Percentiles rank a stretch among this genome's conserved stretches.
These are phyloP conservation scores for Lycaena phlaeas DNA, from an alignment of 2,888 invertebrate genomes.

Conservation along the genomic window DNA sequence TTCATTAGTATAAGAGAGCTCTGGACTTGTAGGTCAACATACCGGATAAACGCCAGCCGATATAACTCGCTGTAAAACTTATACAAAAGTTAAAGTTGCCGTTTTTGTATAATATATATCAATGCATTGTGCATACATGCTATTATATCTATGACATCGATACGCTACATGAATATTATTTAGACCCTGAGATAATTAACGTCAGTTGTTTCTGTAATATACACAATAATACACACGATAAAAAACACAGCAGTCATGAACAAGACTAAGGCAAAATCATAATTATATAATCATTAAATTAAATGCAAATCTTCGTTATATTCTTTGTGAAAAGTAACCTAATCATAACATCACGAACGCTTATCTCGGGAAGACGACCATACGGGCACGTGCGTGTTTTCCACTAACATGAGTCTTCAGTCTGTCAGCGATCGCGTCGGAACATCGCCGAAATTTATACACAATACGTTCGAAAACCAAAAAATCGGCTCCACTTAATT, in stretches of 20 bases:
- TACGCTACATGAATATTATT: not conserved
- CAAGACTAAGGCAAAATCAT: too few species aligned
- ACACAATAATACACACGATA: too few species aligned
- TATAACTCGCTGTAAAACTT: too few species aligned
- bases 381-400: slow-evolving; percentile 24
- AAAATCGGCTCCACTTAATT: slow-evolving; percentile 27
- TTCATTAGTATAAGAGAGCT: slow-evolving; percentile 9
- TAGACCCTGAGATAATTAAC: slow-evolving; percentile 6
- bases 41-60: slow-evolving; percentile 15
- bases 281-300: not conserved
- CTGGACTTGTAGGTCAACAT: slow-evolving; percentile 16
- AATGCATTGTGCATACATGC: too few species aligned
- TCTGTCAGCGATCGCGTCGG: slow-evolving; percentile 28
- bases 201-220: too few species aligned
- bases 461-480: slow-evolving; percentile 18
- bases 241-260: too few species aligned
- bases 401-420: slow-evolving; percentile 29
- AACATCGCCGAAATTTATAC: slow-evolving; percentile 25
- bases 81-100: too few species aligned
- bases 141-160: too few species aligned
- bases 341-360: slow-evolving; percentile 40
- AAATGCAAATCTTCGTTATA: slow-evolving; percentile 3
- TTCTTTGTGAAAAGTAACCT: slow-evolving; percentile 21
- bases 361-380: slow-evolving; percentile 34
- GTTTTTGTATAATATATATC: too few species aligned